phyloP scores from a whole-genome alignment of 2,888 invertebrate genomes.

The Chelonus formosanus region DNA sequence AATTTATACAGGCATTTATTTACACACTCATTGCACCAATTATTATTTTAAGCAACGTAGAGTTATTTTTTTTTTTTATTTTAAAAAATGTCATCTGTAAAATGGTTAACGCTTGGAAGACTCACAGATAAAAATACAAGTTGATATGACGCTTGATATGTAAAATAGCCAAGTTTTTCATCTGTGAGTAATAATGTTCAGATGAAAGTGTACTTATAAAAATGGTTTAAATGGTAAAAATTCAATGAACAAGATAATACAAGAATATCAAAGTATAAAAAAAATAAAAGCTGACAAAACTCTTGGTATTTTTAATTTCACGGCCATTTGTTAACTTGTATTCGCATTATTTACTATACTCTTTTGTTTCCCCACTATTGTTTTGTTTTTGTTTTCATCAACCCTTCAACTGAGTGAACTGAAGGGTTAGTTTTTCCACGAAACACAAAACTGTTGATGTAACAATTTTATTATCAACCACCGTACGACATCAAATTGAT shows the following conservation, averaged over 20 bases:
- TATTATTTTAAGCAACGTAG: background rate
- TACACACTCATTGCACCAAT: too few relatives aligned
- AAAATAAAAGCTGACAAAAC: too few relatives aligned
- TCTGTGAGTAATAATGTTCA: background rate
- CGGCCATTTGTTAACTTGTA: too few relatives aligned
- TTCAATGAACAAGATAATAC: background rate
- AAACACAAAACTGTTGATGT: slow-evolving; percentile 15
- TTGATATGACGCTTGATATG: slow-evolving; percentile 20
- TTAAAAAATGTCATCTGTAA: slow-evolving; percentile 9
- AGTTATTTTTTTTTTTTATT: background rate
- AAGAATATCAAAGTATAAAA: too few relatives aligned
- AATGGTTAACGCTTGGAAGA: slow-evolving; percentile 18
- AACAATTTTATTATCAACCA: slow-evolving; percentile 22
- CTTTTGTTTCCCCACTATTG: background rate
- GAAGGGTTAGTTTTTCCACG: too few relatives aligned
- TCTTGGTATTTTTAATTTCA: too few relatives aligned
- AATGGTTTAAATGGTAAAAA: too few relatives aligned
- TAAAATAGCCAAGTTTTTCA: background rate
- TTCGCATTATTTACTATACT: too few relatives aligned
- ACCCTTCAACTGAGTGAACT: background rate
- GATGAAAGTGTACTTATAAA: background rate
- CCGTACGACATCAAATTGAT: slow-evolving; percentile 26
- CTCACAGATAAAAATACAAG: slow-evolving; percentile 18
- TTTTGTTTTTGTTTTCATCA: background rate
- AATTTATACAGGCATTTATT: too few relatives aligned